Base-by-base conservation (phyloP, 2,113 vertebrate genomes). In the Solenodon paradoxus region DNA sequence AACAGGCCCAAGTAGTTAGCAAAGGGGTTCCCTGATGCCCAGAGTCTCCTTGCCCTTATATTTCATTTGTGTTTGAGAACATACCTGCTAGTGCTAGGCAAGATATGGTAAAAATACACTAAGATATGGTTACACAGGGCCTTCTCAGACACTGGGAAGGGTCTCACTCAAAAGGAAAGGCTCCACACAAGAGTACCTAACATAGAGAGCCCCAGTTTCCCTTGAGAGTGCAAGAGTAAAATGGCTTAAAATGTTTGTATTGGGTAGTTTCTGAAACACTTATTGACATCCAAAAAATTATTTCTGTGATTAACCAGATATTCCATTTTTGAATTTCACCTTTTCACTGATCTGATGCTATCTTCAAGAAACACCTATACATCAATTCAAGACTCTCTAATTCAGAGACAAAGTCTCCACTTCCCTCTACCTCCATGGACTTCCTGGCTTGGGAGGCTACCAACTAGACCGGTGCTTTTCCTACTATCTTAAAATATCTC, bases 251-350 rank as follows among this genome's bases (percentile, higher is more conserved):
- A 55, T 30, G 78, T 93, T 72, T 97, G 88, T 61, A 93, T 82
- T 92, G 87, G 95, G 82, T 92, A 51, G 96, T 63, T 59, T 88
- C 66, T 35, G 24, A 82, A 93, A 69, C 38, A 83, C 24, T 17
- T 38, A 53, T 1, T 90, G 78, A 77, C 12, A 9, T 83, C 55
- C 63, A 95, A 87, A n/a, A n/a, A n/a, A n/a, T n/a, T n/a, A n/a
- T n/a, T n/a, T n/a, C n/a, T n/a, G n/a, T n/a, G n/a, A n/a, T n/a
- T n/a, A n/a, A n/a, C n/a, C n/a, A n/a, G n/a, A n/a, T n/a, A n/a
- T n/a, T n/a, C n/a, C n/a, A 98, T 98, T 99, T 98, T 99, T 99
- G 97, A 99, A 99, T 47, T 99, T 98, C 0, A 98, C 99, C 98
- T 99, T 99, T 97, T 99, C 98, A 97, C 99, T 99, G n/a, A n/a